phyloP scores from a whole-genome alignment of 2,888 invertebrate genomes.

The Macrophya alboannulata region DNA sequence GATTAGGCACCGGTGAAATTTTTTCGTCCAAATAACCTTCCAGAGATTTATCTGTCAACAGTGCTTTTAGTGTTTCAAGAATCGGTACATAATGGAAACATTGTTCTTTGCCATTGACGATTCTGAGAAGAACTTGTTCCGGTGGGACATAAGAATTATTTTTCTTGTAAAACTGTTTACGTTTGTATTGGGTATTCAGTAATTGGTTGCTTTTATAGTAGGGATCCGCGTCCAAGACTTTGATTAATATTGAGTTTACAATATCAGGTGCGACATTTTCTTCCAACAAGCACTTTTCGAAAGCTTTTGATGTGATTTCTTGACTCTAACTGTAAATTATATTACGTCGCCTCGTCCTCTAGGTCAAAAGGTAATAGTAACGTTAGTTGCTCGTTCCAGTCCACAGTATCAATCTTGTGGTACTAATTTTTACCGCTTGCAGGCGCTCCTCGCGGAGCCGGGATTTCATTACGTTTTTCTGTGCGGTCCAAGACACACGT shows the following conservation, averaged over 20 bases:
- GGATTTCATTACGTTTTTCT: conserved; percentile 31
- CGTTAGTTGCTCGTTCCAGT: conserved; percentile 56
- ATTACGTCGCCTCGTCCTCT: conserved; percentile 44
- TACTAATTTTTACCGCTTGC: conserved; percentile 9
- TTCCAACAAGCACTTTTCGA: not conserved
- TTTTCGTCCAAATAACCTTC: conserved; percentile 1
- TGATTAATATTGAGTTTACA: not conserved
- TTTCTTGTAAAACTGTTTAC: conserved; percentile 9
- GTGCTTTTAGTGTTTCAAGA: conserved; percentile 2
- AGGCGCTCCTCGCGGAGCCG: conserved; percentile 38
- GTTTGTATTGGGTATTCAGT: not conserved
- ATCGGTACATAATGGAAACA: conserved; percentile 11
- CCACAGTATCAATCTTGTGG: conserved; percentile 30
- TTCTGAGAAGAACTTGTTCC: not conserved
- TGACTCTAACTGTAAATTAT: conserved; percentile 3
- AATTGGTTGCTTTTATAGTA: conserved; percentile 10
- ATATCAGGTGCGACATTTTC: not conserved
- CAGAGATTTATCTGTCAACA: not conserved
- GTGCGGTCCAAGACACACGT: conserved; percentile 47
- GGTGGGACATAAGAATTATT: not conserved
- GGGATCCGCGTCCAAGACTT: not conserved
- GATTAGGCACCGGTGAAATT: not conserved
- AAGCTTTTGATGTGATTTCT: not conserved
- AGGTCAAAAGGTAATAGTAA: conserved; percentile 54
- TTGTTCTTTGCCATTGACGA: not conserved